Conservation (phyloP, 1,140 invertebrate species). For the Drosophila biarmipes region DNA sequence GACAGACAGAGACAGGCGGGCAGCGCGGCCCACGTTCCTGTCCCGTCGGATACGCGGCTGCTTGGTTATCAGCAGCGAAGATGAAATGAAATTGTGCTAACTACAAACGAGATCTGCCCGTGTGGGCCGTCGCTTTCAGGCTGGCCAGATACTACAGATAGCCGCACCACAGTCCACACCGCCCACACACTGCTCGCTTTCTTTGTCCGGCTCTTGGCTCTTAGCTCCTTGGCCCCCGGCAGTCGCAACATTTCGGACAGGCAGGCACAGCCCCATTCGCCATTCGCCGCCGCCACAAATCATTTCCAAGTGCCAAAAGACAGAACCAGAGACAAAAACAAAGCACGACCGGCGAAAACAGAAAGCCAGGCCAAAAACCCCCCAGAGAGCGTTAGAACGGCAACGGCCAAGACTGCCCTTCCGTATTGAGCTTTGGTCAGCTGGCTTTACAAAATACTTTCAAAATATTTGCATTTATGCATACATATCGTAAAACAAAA, state of each 20-base stretch:
- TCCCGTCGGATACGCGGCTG: conserved; percentile 41
- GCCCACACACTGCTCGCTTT: conserved; percentile 65
- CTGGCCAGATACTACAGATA: conserved; percentile 18
- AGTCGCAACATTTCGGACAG: conserved; percentile 44
- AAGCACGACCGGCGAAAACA: conserved; percentile 27
- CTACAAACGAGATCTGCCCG: conserved; percentile 73
- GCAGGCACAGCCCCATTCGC: conserved; percentile 36
- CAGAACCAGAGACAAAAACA: conserved; percentile 40
- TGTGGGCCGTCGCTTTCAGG: conserved; percentile 47
- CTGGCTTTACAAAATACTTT: conserved; percentile 64
- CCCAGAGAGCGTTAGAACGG: conserved; percentile 56
- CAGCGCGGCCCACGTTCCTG: conserved; percentile 54
- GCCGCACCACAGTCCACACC: background rate
- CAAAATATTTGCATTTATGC: conserved; percentile 68
- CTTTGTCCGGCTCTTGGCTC: conserved; percentile 28
- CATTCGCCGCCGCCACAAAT: conserved; percentile 70
- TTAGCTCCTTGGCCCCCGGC: conserved; percentile 23
- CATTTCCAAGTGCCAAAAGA: conserved; percentile 76
- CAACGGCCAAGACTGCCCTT: background rate
- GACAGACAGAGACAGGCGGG: background rate
- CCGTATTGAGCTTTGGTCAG: conserved; percentile 46
- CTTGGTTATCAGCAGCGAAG: conserved; percentile 67
- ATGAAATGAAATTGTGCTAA: conserved; percentile 79
- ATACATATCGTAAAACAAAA: conserved; percentile 59
- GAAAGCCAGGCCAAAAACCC: conserved; percentile 34